Evolutionary conservation across 2,888 invertebrate species (phyloP).

Genomic region (Lordiphosa andalusiaca): DNA sequence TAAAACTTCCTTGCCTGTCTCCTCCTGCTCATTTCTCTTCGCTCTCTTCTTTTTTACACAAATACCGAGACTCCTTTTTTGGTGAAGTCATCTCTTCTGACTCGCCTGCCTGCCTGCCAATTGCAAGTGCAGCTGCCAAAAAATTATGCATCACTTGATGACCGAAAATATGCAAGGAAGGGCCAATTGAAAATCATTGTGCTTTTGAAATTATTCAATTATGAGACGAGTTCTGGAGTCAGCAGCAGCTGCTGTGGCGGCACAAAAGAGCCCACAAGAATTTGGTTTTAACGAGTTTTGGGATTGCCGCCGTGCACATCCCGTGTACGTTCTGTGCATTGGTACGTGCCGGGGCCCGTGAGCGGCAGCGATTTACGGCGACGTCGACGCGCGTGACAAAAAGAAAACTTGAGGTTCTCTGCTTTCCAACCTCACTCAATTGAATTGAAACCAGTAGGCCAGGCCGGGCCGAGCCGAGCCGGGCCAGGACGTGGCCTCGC

Average conservation of each 20-base stretch:
- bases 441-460: no score
- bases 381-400: conserved; percentile 26
- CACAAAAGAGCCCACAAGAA: conserved; percentile 38
- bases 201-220: conserved; percentile 23
- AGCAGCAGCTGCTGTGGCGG: conserved; percentile 16
- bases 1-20: no score
- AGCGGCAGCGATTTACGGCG: conserved; percentile 30
- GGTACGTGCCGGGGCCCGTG: conserved; percentile 47
- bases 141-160: neutral
- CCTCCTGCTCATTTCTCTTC: no score
- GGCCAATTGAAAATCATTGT: conserved; percentile 6
- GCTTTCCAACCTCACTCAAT: neutral
- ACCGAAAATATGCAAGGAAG: conserved; percentile 2
- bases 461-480: no score
- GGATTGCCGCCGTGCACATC: conserved; percentile 30
- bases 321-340: conserved; percentile 34
- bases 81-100: no score
- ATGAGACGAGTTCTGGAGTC: conserved; percentile 9
- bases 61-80: no score
- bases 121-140: neutral
- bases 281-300: conserved; percentile 66
- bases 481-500: neutral
- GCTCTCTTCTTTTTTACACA: no score
- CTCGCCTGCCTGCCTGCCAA: no score
- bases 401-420: conserved; percentile 19